phyloP scores from a whole-genome alignment of 2,797 vertebrate genomes.

The Simalia tracyae region DNA sequence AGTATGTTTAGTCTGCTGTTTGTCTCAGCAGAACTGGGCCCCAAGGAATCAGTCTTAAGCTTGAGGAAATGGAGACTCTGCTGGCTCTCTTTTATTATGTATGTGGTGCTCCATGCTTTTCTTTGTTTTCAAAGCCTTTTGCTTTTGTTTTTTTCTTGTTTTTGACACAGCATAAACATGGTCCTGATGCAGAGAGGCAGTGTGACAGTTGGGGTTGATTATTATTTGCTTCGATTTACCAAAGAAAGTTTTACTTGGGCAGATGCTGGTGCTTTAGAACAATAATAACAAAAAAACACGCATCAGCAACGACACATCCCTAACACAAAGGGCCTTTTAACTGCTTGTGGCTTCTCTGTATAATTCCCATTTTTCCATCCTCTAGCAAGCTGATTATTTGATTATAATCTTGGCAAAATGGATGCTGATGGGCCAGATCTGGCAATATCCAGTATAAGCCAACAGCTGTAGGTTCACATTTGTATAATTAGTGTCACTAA shows the following conservation, averaged over 20 bases:
- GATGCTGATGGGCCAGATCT: background rate
- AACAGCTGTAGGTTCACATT: background rate
- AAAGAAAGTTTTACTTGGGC: background rate
- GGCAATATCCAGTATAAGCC: background rate
- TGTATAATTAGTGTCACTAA: background rate
- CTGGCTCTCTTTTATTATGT: background rate
- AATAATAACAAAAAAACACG: background rate
- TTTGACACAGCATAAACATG: background rate
- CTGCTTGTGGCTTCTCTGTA: accelerated
- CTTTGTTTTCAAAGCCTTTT: background rate
- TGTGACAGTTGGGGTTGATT: background rate
- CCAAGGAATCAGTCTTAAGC: background rate
- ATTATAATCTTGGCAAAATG: background rate
- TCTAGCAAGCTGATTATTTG: background rate
- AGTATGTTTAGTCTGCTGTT: too few species aligned
- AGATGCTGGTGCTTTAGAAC: background rate
- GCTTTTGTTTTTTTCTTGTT: background rate
- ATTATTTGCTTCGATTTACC: background rate
- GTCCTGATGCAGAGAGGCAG: background rate
- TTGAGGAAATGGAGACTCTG: background rate
- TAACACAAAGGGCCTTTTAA: background rate
- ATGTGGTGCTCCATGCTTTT: background rate
- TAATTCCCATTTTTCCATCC: background rate
- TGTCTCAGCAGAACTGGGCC: background rate
- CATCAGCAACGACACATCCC: background rate